Conservation (phyloP, 2,797 vertebrate genomes). For the Streptopelia turtur region DNA sequence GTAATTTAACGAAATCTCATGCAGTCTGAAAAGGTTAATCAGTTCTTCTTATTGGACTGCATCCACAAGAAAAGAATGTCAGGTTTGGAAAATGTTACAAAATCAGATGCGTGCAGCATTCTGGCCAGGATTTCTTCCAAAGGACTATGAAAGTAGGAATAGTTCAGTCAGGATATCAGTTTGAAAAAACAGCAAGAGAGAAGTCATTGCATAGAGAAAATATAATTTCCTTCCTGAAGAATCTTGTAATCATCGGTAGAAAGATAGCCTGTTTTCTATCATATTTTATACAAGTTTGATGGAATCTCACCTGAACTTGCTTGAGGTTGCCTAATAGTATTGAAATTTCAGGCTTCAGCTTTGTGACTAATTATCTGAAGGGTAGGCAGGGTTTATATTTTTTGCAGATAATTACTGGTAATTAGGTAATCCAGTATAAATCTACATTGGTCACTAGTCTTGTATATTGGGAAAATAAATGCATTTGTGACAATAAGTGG, state of each 20-base stretch:
- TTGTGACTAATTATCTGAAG: not conserved
- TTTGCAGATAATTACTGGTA: not conserved
- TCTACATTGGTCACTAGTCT: not conserved
- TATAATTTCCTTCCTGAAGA: not conserved
- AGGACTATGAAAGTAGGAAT: not conserved
- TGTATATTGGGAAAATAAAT: not conserved
- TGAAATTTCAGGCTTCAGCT: not conserved
- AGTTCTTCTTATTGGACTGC: not conserved
- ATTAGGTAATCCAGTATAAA: not conserved
- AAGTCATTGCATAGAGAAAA: not conserved
- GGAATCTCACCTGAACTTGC: not conserved
- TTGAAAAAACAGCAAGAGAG: not conserved
- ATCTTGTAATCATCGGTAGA: not conserved
- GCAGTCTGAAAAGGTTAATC: slow-evolving; percentile 42
- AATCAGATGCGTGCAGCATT: not conserved
- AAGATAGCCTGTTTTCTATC: not conserved
- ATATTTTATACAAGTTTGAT: not conserved
- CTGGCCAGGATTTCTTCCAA: not conserved
- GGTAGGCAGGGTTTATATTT: not conserved
- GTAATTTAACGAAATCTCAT: slow-evolving; percentile 49
- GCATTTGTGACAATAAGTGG: not conserved
- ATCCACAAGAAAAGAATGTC: not conserved
- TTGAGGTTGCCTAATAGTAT: not conserved
- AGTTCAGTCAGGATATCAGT: not conserved
- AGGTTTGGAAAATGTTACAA: not conserved